phyloP scores from a whole-genome alignment of 2,797 vertebrate species.

The Lemur catta region DNA sequence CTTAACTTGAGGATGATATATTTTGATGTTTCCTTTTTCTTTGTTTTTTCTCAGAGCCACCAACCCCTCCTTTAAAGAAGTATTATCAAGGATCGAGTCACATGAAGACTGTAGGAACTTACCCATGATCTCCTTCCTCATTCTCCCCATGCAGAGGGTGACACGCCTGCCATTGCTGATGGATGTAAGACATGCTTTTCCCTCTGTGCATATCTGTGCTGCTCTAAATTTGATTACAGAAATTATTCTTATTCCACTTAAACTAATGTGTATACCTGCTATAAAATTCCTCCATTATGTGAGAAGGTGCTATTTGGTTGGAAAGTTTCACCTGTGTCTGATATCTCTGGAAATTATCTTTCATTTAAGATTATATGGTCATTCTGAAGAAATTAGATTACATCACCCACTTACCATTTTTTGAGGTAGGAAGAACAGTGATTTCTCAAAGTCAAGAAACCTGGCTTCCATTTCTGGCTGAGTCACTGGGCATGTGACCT shows the following conservation, averaged over 20 bases:
- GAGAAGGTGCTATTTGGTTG: not conserved
- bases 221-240: not conserved
- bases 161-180: conserved; percentile 97
- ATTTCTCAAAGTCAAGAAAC: not conserved
- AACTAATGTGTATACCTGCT: not conserved
- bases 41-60: conserved; percentile 85
- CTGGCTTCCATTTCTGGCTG: not conserved
- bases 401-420: not conserved
- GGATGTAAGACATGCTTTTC: conserved; percentile 89
- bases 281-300: not conserved
- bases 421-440: not conserved
- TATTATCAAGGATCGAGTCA: conserved; percentile 90
- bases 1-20: not conserved
- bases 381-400: not conserved
- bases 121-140: conserved; percentile 98
- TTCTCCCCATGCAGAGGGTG: conserved; percentile 98
- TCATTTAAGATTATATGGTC: not conserved
- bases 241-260: not conserved
- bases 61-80: conserved; percentile 93
- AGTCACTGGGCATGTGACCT: not conserved
- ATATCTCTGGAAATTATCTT: not conserved
- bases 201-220: not conserved
- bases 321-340: not conserved
- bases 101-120: conserved; percentile 94
- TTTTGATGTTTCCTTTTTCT: conserved; percentile 13